Conservation (phyloP, 2,888 invertebrate genomes). For the Hirtodrosophila alboralis region DNA sequence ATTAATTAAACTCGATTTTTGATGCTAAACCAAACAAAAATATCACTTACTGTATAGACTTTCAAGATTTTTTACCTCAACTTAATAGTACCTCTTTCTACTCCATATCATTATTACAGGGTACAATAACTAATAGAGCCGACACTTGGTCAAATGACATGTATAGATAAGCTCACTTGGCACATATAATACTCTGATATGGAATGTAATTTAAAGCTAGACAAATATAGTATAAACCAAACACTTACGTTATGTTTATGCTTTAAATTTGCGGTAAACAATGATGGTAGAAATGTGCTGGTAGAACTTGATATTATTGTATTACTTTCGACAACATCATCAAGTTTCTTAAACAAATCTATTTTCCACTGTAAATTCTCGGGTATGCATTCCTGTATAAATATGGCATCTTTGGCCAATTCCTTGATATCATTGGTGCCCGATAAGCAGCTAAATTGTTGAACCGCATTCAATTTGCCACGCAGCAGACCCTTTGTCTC, state of each 20-base stretch:
- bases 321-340: slow-evolving; percentile 89
- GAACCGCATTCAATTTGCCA: slow-evolving; percentile 89
- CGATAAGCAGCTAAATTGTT: slow-evolving; percentile 91
- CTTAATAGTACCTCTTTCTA: too few relatives aligned
- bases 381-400: slow-evolving; percentile 97
- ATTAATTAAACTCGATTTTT: too few relatives aligned
- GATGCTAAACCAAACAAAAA: too few relatives aligned
- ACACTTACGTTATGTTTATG: slow-evolving; percentile 87
- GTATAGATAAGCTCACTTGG: slow-evolving; percentile 7
- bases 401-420: slow-evolving; percentile 90
- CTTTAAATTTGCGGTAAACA: slow-evolving; percentile 91
- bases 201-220: too few relatives aligned
- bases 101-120: too few relatives aligned
- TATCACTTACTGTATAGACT: too few relatives aligned
- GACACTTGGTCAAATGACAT: slow-evolving; percentile 6
- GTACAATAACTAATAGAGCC: slow-evolving; percentile 2
- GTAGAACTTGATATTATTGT: slow-evolving; percentile 96
- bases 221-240: too few relatives aligned
- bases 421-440: slow-evolving; percentile 89
- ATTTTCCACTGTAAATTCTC: slow-evolving; percentile 94
- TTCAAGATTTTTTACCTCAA: too few relatives aligned
- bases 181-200: not conserved
- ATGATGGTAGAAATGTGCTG: slow-evolving; percentile 95
- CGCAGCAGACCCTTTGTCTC: slow-evolving; percentile 90
- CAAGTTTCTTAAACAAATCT: slow-evolving; percentile 91